A percentile compares a stretch with the other conserved stretches of the same genome.
Conservation (phyloP, 2,797 vertebrate species). For the Anguilla anguilla region DNA sequence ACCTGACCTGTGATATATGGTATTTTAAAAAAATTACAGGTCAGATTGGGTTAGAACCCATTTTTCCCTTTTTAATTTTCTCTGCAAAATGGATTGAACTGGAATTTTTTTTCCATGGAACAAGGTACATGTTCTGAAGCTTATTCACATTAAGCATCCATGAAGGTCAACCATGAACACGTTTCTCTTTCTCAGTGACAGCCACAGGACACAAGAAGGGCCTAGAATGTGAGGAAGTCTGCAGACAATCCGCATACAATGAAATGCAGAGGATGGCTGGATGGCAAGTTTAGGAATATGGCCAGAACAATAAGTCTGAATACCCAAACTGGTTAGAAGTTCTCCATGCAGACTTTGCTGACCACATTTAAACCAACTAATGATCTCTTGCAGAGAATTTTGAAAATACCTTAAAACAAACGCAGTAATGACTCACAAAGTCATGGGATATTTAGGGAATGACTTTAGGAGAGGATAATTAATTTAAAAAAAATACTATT, state of each 20-base stretch:
- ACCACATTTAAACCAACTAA: background rate
- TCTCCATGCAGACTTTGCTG: background rate
- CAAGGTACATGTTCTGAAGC: background rate
- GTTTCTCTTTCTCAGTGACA: background rate
- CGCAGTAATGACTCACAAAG: background rate
- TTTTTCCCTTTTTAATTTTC: conserved; percentile 20
- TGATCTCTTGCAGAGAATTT: background rate
- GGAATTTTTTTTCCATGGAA: background rate
- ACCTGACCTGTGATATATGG: conserved; percentile 29
- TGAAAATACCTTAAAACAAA: background rate
- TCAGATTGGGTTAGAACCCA: background rate
- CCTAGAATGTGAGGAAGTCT: background rate
- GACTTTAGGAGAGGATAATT: background rate
- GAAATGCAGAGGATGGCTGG: background rate
- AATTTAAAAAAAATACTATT: background rate
- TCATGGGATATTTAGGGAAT: background rate
- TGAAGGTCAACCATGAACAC: conserved; percentile 20
- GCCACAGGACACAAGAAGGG: background rate
- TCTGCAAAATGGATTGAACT: conserved; percentile 21
- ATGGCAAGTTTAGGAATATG: background rate
- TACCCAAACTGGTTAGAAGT: background rate
- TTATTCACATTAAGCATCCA: background rate
- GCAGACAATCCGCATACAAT: background rate
- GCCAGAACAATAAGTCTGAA: background rate
- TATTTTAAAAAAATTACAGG: conserved; percentile 9